Evolutionary conservation across 2,888 invertebrate genomes (phyloP), one percentile per base, ranked within the genome.

Genomic region (Digitonthophagus gazella): DNA sequence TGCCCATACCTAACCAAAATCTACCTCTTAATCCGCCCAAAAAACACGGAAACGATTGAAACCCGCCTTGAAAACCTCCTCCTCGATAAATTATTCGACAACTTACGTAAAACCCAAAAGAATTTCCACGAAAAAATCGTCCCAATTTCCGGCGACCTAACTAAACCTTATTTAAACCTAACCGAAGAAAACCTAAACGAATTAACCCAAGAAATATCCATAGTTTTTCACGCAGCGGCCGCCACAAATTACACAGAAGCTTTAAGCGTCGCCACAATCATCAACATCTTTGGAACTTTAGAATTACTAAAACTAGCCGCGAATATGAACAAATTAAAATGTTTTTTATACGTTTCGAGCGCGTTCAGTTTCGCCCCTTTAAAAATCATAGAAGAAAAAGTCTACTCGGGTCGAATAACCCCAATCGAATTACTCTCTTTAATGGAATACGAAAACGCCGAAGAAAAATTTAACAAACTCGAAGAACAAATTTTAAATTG

Each of bases 171-270:
- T n/a, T n/a, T n/a, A n/a, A n/a, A n/a, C n/a, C n/a, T n/a, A n/a
- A n/a, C n/a, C n/a, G n/a, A n/a, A n/a, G n/a, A n/a, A n/a, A n/a
- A n/a, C n/a, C n/a, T n/a, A n/a, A n/a, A n/a, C n/a, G n/a, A n/a
- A n/a, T n/a, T n/a, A n/a, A n/a, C n/a, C n/a, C n/a, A n/a, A n/a
- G n/a, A 83, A 82, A 77, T 80, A 2, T 78, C 83, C 67, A 81
- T 88, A 64, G 85, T 88, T 2, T 87, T 87, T 74, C 87, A 88
- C 74, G 84, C 86, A 68, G 88, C 87, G 0, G 88, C 87, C 0
- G 88, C 87, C 0, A 86, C 87, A 0, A 80, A 85, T 67, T 93
- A 93, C 79, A 91, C 93, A 79, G 93, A 93, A 79, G 89, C 89
- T 72, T 83, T 93, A 11, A 89, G 89, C 82, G 81, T 88, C 2